Evolutionary conservation across 1,140 invertebrate species (phyloP), one percentile per base, ranked within the genome.

Genomic region (Drosophila elegans): DNA sequence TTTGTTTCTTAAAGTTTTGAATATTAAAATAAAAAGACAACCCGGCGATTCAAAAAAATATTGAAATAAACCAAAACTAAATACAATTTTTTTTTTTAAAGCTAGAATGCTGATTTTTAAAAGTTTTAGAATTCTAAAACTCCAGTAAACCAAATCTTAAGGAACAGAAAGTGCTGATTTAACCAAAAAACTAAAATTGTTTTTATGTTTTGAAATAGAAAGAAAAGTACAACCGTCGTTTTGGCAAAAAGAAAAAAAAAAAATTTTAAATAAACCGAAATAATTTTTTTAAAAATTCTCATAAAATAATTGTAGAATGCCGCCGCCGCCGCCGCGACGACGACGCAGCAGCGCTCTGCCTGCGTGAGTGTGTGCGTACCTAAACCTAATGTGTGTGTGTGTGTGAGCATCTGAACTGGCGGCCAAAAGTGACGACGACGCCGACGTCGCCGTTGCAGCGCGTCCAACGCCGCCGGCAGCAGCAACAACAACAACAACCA

Each of bases 351-450:
- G 76, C 66, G 49, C 79, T 59, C 83, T 62, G 66, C 61, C 78
- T 74, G 78, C 83, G 78, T 86, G 83, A 88, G 66, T 63, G 78
- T 74, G 52, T 44, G 60, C 39, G 59, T 56, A 34, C 29, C 51
- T 34, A 38, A 38, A 42, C 52, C 25, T 36, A 38, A 38, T 69
- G 73, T 72, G 48, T 78, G 57, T 66, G 75, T 69, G 63, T 52
- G 54, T 78, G 76, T 78, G 52, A 44, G 68, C 56, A 45, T 84
- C 54, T 88, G 84, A 88, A 80, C 84, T 89, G 84, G 84, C 84
- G 84, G 84, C 79, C 83, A 88, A 88, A 89, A 81, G 84, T 88
- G 76, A 89, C 80, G 74, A 80, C 76, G 64, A 55, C 74, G 74
- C 74, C 63, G 83, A 73, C 79, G 83, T 61, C 63, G 79, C 68